Base-by-base conservation (phyloP, 92 coral and sea anemone genomes). In the Porites divaricata region DNA sequence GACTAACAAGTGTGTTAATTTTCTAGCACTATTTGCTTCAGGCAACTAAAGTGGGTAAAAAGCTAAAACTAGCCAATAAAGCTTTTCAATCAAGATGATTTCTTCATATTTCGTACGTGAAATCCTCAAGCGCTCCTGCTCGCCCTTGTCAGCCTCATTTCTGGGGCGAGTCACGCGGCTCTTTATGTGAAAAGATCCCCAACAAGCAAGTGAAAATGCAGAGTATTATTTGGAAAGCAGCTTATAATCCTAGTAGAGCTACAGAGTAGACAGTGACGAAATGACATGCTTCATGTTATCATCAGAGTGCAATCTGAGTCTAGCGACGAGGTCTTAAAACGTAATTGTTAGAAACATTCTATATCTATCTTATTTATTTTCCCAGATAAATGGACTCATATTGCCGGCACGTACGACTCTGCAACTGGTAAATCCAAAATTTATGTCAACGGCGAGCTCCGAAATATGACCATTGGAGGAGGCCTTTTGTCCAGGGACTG, bases 401-500 rank as follows among this genome's bases (percentile, higher is more conserved):
- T 96, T 72, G 95, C 89, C 35, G 99, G 99, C 17, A 96, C 99
- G 49, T 96, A 96, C 72, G 99, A 96, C 79, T 89, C 98, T 13
- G 90, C 95, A 51, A 90, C 96, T 14, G 99, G 99, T 50, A 95
- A 93, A 74, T 86, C 99, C 76, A 94, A 94, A 87, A 90, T 96
- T 72, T 96, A 92, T 77, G 91, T 94, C 81, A 93, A 96, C 78
- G 99, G 97, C 16, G 93, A 92, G 79, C 93, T 96, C 26, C 93
- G 98, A 17, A 96, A 96, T 92, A 96, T 96, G 99, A 95, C 98
- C 56, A 89, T 88, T 53, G 98, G 98, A 14, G 88, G 89, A 49
- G 99, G 99, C 2, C 87, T 84, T 17, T 77, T 96, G 61, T 96
- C 99, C 49, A 91, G 98, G 77, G 99, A 96, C 88, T 96, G 99